Conservation (phyloP, 2,888 invertebrate genomes). For the Lasiommata megera region DNA sequence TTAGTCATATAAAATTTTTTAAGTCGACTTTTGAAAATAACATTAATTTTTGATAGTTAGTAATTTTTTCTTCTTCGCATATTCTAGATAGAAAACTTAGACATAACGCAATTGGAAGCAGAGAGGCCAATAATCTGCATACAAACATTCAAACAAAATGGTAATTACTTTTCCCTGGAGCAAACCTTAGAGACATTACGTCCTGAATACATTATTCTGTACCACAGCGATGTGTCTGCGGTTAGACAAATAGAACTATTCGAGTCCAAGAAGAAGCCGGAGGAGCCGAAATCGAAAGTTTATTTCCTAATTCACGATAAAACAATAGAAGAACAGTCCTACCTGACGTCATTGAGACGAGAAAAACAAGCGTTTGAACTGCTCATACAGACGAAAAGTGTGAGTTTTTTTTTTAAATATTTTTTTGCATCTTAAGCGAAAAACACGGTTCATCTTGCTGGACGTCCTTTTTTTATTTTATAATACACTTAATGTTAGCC, state of each 20-base stretch:
- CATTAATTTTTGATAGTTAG: too few species aligned
- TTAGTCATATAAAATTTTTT: too few species aligned
- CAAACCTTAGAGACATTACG: constrained; percentile 84
- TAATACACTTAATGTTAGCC: too few species aligned
- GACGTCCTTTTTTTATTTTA: too few species aligned
- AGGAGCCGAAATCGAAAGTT: constrained; percentile 83
- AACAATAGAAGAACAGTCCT: constrained; percentile 98
- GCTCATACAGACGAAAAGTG: constrained; percentile 95
- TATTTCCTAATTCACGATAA: constrained; percentile 95
- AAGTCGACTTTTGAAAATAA: too few species aligned
- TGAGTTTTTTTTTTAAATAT: constrained; percentile 61
- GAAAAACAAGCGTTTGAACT: constrained; percentile 98
- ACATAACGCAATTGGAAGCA: constrained; percentile 83
- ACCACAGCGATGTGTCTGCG: constrained; percentile 92
- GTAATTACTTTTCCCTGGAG: constrained; percentile 87
- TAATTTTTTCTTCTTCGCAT: constrained; percentile 2
- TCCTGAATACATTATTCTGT: constrained; percentile 93
- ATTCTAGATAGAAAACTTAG: constrained; percentile 83
- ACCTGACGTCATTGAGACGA: constrained; percentile 92
- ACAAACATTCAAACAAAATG: constrained; percentile 89
- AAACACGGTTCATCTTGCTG: too few species aligned
- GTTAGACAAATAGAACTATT: constrained; percentile 95
- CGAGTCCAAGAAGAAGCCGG: constrained; percentile 80
- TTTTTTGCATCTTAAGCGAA: too few species aligned
- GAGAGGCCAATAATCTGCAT: constrained; percentile 87